Conservation (phyloP, 2,797 vertebrate genomes). For the Etheostoma perlongum region DNA sequence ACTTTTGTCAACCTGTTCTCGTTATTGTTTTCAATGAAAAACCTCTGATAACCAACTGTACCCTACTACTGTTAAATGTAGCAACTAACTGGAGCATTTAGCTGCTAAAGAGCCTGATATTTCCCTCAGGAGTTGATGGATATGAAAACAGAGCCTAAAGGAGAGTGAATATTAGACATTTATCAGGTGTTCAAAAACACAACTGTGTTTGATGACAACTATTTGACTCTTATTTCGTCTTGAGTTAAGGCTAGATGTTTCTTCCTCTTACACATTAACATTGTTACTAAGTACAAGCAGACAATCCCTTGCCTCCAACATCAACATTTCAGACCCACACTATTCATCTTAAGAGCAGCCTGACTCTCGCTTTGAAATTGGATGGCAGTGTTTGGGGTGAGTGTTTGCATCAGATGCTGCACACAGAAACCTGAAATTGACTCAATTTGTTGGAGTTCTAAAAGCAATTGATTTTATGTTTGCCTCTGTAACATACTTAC, state of each 20-base stretch:
- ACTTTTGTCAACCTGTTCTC: neutral
- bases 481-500: slow-evolving; percentile 55
- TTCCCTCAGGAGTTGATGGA: neutral
- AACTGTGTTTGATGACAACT: neutral
- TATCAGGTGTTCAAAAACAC: neutral
- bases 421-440: slow-evolving; percentile 70
- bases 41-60: neutral
- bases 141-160: neutral
- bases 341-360: slow-evolving; percentile 69
- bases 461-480: slow-evolving; percentile 70
- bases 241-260: neutral
- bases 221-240: slow-evolving; percentile 5
- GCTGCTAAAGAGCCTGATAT: neutral
- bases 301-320: slow-evolving; percentile 47
- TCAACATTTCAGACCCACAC: slow-evolving; percentile 63
- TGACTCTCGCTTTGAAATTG: slow-evolving; percentile 67
- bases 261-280: neutral
- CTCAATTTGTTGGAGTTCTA: slow-evolving; percentile 75
- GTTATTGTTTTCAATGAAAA: neutral
- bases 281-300: slow-evolving; percentile 36
- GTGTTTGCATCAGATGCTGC: slow-evolving; percentile 69
- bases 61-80: neutral
- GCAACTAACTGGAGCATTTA: neutral
- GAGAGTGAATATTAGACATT: neutral
- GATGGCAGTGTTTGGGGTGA: slow-evolving; percentile 59